Evolutionary conservation across 2,113 vertebrate species (phyloP), one percentile per base, ranked within the genome.

Genomic region (Syngnathus typhle): DNA sequence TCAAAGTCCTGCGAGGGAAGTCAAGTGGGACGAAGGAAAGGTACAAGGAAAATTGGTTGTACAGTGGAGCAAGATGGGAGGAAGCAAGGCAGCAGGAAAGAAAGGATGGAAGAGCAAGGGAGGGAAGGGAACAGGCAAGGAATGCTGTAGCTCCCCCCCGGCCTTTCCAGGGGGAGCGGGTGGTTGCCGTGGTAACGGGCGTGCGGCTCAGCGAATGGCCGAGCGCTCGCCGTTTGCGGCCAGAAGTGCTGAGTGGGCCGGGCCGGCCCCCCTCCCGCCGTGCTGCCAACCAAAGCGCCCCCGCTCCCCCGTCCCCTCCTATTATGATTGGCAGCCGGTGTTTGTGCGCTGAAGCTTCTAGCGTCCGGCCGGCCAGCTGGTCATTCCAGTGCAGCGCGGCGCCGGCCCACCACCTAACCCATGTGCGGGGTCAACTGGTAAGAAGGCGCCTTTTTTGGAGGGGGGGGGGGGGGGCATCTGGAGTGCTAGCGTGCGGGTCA

Each of bases 361-460:
- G 91, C 60, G 60, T 69, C 77, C 38, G 70, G 72, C 74, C 76
- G 79, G 73, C 80, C 82, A 76, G 83, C 89, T 88, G 75, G 80
- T 76, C 86, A 85, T 74, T 77, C 84, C 84, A 75, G 80, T 82
- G 80, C 37, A 39, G 85, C 80, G 84, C 85, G 74, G 80, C 79
- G 75, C 71, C 67, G 82, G 85, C 88, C 83, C 85, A 91, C 81
- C 89, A 90, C 77, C 82, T 91, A 86, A 92, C 90, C 91, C 89
- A 92, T 92, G 91, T 93, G 91, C 77, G 91, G 91, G 82, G 89
- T 92, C 85, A 93, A 89, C 71, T 93, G 91, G 91, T 93, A 91
- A 92, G 91, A 68, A 81, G 19, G 19, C 49, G 5, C 44, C 12
- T 46, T 15, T 18, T 11, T 43, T 27, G 27, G n/a, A n/a, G n/a